Base-by-base conservation (phyloP, 2,113 vertebrate genomes). In the Poeciliopsis occidentalis region DNA sequence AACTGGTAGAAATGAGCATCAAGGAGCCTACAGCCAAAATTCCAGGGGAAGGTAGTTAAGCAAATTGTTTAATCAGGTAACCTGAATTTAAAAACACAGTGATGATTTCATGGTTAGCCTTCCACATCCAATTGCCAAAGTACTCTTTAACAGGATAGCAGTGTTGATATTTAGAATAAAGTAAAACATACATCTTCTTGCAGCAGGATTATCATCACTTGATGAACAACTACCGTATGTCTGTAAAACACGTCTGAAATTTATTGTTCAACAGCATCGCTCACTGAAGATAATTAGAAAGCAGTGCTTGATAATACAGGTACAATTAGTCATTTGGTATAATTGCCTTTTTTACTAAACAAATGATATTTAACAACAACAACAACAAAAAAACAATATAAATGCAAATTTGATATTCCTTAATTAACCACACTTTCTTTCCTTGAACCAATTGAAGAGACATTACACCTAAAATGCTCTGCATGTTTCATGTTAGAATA, bases 301-400 rank as follows among this genome's bases (percentile, higher is more conserved):
- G 4, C 10, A 34, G 12, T 19, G 13, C 24, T 34, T 27, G 31
- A 19, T 30, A 54, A 54, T 12, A 24, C 44, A 54, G 11, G 71
- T 17, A 10, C 19, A 44, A 31, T 64, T 64, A 41, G 15, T 57
- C n/a, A 60, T 41, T 67, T 2, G 51, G 32, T 60, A 41, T 39
- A 57, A 60, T 64, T 39, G 65, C 34, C 27, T 6, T 24, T 12
- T 67, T 75, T 34, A 60, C 41, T 31, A 64, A 75, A 60, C 11
- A 67, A 74, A 60, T 30, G 29, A 54, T 34, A 44, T 69, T 29
- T 6, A n/a, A n/a, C n/a, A 68, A 26, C 51, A 62, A 24, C 30
- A 30, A 30, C 30, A 30, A 30, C 29, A 30, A 47, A 37, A 32
- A 32, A 32, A 32, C 65, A 47, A 62, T 62, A 26, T 61, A 47